A percentile compares a stretch with the other conserved stretches of the same genome.
Evolutionary conservation across 2,113 vertebrate genomes (phyloP).

Genomic region (Paratilapia polleni): DNA sequence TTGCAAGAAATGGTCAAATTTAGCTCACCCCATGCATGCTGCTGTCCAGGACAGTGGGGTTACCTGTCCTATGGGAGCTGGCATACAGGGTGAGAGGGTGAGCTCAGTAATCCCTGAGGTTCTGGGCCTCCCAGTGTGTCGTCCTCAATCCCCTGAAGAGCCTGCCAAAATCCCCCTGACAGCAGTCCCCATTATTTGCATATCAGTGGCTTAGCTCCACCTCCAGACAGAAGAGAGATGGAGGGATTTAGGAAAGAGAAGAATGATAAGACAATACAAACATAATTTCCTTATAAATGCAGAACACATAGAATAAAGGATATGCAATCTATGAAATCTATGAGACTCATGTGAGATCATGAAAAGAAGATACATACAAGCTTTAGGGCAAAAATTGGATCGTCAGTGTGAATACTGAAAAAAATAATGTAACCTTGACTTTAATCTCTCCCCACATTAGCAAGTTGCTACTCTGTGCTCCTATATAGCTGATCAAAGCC

Average conservation of each 20-base stretch:
- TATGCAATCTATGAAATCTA: not conserved
- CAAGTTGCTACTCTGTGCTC: not conserved
- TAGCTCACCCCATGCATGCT: not conserved
- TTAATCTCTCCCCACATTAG: not conserved
- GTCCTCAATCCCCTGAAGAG: slow-evolving; percentile 57
- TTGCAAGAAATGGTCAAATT: slow-evolving; percentile 16
- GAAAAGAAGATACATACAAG: not conserved
- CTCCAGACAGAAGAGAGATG: slow-evolving; percentile 25
- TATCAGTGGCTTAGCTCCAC: slow-evolving; percentile 46
- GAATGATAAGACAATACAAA: slow-evolving; percentile 13
- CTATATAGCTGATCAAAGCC: slow-evolving; percentile 6
- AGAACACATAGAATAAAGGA: not conserved
- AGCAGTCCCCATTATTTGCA: slow-evolving; percentile 50
- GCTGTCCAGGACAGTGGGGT: not conserved
- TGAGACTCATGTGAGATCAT: accelerated
- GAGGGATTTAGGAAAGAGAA: slow-evolving; percentile 19
- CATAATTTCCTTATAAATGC: not conserved
- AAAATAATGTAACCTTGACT: not conserved
- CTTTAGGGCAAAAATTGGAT: not conserved
- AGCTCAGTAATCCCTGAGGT: slow-evolving; percentile 63
- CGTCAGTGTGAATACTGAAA: not conserved
- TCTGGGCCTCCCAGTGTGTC: slow-evolving; percentile 41
- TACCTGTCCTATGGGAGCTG: slow-evolving; percentile 13
- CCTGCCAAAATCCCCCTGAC: slow-evolving; percentile 45
- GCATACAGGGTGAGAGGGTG: slow-evolving; percentile 33